phyloP scores from a whole-genome alignment of 1,140 invertebrate species.

The Leptinotarsa lineolata region DNA sequence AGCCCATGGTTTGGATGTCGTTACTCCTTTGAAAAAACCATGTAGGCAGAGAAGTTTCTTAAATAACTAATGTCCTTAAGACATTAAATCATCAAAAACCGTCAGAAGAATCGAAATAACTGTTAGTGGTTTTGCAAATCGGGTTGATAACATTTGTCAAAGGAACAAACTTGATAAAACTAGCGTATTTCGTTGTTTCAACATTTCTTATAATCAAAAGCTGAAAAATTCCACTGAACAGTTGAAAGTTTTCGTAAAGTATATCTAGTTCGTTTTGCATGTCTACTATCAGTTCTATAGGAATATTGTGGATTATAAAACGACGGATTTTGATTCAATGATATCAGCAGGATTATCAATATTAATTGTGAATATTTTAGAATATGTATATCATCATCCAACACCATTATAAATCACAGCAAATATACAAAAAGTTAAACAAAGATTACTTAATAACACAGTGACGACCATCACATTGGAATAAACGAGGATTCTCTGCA shows the following conservation, averaged over 20 bases:
- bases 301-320: not conserved
- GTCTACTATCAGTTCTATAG: not conserved
- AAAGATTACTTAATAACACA: constrained; percentile 40
- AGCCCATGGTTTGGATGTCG: constrained; percentile 42
- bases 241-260: not conserved
- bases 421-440: constrained; percentile 47
- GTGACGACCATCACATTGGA: constrained; percentile 42
- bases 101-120: not conserved
- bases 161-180: not conserved
- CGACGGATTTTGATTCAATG: constrained; percentile 27
- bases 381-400: constrained; percentile 41
- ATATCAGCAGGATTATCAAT: constrained; percentile 18
- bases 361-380: constrained; percentile 37
- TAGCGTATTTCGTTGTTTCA: not conserved
- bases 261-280: not conserved
- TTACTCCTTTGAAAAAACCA: constrained; percentile 40
- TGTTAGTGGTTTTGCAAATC: not conserved
- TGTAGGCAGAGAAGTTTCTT: constrained; percentile 31
- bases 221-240: not conserved
- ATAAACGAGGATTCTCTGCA: constrained; percentile 44
- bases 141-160: no score
- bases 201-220: not conserved
- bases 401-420: constrained; percentile 51
- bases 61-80: not conserved
- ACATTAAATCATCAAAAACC: constrained; percentile 26